Conservation (phyloP, 1,140 invertebrate genomes). For the Zaprionus ghesquierei region DNA sequence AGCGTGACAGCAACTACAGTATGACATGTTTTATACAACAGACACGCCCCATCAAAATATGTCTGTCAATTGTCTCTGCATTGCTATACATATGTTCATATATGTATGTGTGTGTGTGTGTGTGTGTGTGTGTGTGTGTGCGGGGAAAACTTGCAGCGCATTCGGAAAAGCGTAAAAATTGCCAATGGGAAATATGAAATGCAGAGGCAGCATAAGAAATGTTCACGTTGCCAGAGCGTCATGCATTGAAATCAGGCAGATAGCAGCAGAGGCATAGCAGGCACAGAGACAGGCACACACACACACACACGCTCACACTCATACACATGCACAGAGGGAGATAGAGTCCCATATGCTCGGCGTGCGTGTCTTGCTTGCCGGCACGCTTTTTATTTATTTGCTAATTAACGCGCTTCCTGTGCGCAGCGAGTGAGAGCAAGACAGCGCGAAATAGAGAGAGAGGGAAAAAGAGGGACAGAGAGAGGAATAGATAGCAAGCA, state of each 20-base stretch:
- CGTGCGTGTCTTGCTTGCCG: slow-evolving; percentile 54
- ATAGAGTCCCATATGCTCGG: slow-evolving; percentile 15
- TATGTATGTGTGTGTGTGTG: no score
- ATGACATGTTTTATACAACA: no score
- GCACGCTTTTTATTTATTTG: slow-evolving; percentile 70
- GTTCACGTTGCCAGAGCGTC: slow-evolving; percentile 40
- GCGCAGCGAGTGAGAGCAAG: background rate
- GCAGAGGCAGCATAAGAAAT: slow-evolving; percentile 48
- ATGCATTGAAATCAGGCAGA: slow-evolving; percentile 53
- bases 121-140: no score
- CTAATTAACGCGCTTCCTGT: slow-evolving; percentile 68
- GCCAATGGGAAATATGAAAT: slow-evolving; percentile 33
- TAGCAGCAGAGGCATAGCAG: slow-evolving; percentile 5
- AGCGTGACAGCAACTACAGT: no score
- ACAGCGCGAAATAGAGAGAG: background rate
- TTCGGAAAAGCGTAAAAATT: slow-evolving; percentile 1
- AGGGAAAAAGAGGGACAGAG: background rate
- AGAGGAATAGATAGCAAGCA: background rate
- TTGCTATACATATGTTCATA: no score
- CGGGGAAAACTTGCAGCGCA: slow-evolving; percentile 10
- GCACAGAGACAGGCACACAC: background rate
- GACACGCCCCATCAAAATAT: no score
- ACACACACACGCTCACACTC: background rate
- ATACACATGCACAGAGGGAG: background rate
- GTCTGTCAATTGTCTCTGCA: no score